Conservation (phyloP, 2,888 invertebrate species). For the Nemapogon koenigi region DNA sequence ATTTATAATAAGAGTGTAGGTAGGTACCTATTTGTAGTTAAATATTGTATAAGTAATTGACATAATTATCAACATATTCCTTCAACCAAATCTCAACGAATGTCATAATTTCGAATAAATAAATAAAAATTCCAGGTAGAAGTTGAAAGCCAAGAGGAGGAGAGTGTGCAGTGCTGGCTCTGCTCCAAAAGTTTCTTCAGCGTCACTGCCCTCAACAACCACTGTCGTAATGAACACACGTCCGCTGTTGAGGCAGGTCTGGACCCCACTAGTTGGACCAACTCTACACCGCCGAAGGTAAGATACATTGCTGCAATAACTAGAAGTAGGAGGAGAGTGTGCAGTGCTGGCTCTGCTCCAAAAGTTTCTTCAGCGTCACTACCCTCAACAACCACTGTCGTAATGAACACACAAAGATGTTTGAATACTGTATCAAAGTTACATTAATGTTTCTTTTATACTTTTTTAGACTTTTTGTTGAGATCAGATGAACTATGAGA, state of each 20-base stretch:
- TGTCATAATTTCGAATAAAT: no score
- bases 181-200: slow-evolving; percentile 35
- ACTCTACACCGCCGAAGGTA: not conserved
- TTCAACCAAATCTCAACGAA: no score
- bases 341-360: not conserved
- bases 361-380: not conserved
- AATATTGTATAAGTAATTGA: no score
- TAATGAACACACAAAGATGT: not conserved
- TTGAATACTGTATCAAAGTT: no score
- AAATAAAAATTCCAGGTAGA: no score
- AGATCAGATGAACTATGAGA: no score
- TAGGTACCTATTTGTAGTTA: no score
- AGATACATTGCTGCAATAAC: not conserved
- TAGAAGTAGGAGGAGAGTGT: not conserved
- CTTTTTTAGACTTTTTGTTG: no score
- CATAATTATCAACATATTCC: no score
- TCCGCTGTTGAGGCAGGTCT: slow-evolving; percentile 26
- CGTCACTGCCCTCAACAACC: slow-evolving; percentile 36
- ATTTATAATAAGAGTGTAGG: no score
- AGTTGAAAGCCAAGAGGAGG: slow-evolving; percentile 26
- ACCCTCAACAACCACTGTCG: not conserved
- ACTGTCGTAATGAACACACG: slow-evolving; percentile 38
- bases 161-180: slow-evolving; percentile 27
- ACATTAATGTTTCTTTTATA: no score
- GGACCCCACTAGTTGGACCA: not conserved